A percentile compares a stretch with the other conserved stretches of the same genome.
These are phyloP conservation scores for Odontophorus gujanensis DNA, from an alignment of 2,113 vertebrate genomes.

Conservation along the genomic window DNA sequence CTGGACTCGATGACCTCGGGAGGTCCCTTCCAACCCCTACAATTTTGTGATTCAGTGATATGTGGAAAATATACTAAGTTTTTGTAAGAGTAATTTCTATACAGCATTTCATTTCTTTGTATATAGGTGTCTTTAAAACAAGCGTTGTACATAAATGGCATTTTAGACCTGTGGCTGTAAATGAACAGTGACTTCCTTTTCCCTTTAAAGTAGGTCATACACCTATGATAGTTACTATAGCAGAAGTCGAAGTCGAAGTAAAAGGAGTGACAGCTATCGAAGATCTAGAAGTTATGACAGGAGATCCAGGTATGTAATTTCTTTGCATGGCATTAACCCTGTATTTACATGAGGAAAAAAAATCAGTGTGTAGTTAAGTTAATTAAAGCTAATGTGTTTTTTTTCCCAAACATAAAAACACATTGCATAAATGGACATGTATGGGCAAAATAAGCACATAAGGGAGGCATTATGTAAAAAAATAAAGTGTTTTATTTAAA, in stretches of 20 bases:
- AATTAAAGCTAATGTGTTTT: neutral
- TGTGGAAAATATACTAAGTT: too few relatives aligned
- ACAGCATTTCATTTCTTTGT: neutral
- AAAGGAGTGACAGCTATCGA: conserved; percentile 85
- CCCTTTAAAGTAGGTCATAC: conserved; percentile 83
- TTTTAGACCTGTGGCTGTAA: neutral
- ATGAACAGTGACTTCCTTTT: neutral
- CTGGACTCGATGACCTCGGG: too few relatives aligned
- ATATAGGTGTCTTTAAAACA: neutral
- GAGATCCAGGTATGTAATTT: conserved; percentile 82
- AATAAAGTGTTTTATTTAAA: neutral
- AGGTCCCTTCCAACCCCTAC: too few relatives aligned
- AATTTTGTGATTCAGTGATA: too few relatives aligned
- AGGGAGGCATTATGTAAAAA: too few relatives aligned
- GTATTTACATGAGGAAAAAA: neutral
- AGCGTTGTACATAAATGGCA: neutral
- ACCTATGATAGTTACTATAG: conserved; percentile 92
- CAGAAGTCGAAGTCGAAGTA: conserved; percentile 84
- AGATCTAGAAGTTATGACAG: conserved; percentile 84
- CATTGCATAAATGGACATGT: neutral
- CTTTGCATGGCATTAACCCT: neutral
- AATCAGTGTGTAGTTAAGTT: fast-evolving
- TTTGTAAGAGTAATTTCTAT: neutral
- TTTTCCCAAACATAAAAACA: neutral
- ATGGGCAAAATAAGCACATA: neutral